Conservation (phyloP, 2,113 vertebrate genomes). For the Urocitellus parryii region DNA sequence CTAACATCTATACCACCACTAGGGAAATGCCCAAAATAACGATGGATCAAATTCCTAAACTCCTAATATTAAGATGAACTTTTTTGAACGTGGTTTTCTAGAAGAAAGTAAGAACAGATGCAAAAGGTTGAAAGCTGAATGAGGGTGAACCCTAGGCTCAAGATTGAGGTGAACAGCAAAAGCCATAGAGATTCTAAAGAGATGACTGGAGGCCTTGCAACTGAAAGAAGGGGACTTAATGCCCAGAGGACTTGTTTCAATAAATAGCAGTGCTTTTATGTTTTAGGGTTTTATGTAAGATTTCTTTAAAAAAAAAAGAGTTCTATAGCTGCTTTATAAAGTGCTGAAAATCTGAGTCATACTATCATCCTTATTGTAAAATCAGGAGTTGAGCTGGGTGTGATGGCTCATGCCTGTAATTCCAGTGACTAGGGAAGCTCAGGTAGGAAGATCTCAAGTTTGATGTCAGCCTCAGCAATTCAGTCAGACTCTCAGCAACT, state of each 20-base stretch:
- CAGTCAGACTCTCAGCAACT: background rate
- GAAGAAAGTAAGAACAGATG: background rate
- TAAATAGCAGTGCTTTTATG: background rate
- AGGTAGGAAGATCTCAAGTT: background rate
- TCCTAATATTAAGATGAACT: background rate
- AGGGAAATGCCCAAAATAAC: constrained; percentile 2
- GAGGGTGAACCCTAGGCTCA: background rate
- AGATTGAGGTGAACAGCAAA: background rate
- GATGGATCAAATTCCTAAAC: constrained; percentile 10
- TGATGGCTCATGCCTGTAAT: background rate
- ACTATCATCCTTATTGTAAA: background rate
- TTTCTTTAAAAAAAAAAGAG: background rate
- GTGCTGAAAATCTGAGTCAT: constrained; percentile 11
- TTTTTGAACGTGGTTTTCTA: background rate
- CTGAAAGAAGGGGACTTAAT: background rate
- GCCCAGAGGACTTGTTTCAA: background rate
- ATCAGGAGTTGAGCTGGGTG: no score
- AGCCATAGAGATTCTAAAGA: background rate
- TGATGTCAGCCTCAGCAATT: background rate
- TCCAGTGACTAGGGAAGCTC: background rate
- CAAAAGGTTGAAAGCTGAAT: background rate
- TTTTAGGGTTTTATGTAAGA: background rate
- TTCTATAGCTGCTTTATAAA: constrained; percentile 10
- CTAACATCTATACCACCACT: background rate
- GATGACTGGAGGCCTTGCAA: background rate